These are phyloP conservation scores for Anableps anableps DNA, from an alignment of 2,797 vertebrate species.

Conservation along the genomic window DNA sequence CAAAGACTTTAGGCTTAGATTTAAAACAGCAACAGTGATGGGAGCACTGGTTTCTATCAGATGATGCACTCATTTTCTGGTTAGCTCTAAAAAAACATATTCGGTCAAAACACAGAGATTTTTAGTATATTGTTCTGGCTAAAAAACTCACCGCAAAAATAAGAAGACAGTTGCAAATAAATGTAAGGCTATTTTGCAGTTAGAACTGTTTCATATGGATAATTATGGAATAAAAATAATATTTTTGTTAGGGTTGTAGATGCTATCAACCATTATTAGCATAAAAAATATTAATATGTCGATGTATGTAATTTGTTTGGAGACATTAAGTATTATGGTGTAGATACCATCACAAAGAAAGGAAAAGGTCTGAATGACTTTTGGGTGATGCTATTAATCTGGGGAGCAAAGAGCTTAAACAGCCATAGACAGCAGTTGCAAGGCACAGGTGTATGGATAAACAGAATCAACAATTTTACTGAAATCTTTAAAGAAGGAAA, in stretches of 20 bases:
- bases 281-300: neutral
- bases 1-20: neutral
- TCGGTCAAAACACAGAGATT: neutral
- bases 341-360: neutral
- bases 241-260: neutral
- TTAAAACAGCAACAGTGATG: neutral
- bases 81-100: neutral
- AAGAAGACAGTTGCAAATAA: neutral
- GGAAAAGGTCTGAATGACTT: neutral
- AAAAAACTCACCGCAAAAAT: neutral
- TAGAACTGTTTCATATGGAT: neutral
- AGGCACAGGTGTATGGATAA: neutral
- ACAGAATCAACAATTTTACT: neutral
- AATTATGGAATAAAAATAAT: neutral
- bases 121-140: neutral
- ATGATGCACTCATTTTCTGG: neutral
- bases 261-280: neutral
- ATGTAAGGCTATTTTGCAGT: neutral
- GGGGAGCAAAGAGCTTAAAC: neutral
- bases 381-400: neutral
- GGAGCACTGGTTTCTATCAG: neutral
- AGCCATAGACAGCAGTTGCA: neutral
- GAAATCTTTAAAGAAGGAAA: neutral
- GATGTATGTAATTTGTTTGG: neutral
- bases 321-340: neutral